phyloP scores from a whole-genome alignment of 2,888 invertebrate genomes.

The Apomyelois bistriatella region DNA sequence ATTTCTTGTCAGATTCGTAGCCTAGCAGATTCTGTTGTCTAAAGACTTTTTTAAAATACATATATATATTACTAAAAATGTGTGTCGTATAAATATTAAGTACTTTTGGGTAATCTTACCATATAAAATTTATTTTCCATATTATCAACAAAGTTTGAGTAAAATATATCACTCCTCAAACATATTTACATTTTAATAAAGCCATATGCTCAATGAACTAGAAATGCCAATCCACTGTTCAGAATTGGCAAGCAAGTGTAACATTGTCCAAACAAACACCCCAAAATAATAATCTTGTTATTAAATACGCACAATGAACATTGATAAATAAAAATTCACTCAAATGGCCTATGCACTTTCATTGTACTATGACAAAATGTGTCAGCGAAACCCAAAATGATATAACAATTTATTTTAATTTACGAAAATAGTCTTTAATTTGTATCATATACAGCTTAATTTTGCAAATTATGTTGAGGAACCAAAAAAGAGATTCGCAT shows the following conservation, averaged over 20 bases:
- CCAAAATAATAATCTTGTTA: constrained; percentile 21
- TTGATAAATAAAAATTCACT: constrained; percentile 59
- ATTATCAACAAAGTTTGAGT: too few relatives aligned
- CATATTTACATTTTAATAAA: not conserved
- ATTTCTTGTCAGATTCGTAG: too few relatives aligned
- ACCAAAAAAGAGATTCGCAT: constrained; percentile 39
- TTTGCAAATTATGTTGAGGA: constrained; percentile 16
- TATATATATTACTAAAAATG: too few relatives aligned
- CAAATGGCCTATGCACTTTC: constrained; percentile 44
- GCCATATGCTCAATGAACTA: not conserved
- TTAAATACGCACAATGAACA: constrained; percentile 52
- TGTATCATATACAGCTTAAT: not conserved
- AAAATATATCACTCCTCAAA: not conserved
- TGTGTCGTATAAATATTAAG: too few relatives aligned
- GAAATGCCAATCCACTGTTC: not conserved
- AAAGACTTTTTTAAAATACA: too few relatives aligned
- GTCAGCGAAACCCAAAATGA: constrained; percentile 18
- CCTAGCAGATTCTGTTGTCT: too few relatives aligned
- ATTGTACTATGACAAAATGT: constrained; percentile 33
- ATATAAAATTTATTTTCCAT: too few relatives aligned
- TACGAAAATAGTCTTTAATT: constrained; percentile 23
- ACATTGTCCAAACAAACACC: constrained; percentile 1
- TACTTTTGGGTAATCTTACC: too few relatives aligned
- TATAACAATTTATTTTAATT: constrained; percentile 14
- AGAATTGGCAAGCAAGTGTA: not conserved